Evolutionary conservation across 2,888 invertebrate genomes (phyloP).

Genomic region (Leptodirus hochenwartii): DNA sequence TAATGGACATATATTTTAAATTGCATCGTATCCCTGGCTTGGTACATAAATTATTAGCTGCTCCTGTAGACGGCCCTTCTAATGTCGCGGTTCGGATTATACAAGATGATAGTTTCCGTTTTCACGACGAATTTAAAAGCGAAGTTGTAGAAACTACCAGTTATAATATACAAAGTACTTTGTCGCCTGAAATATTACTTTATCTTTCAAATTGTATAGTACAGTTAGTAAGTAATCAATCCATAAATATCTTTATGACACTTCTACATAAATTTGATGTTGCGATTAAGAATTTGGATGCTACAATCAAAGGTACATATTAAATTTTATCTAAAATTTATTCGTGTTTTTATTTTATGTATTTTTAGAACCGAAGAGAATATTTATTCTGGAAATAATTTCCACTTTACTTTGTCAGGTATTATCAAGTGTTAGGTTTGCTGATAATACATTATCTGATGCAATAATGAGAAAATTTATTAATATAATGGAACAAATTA

Average conservation of each 20-base stretch:
- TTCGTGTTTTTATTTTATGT: background rate
- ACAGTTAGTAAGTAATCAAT: conserved; percentile 21
- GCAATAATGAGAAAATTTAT: conserved; percentile 20
- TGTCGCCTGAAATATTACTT: conserved; percentile 19
- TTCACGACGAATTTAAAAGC: too few species aligned
- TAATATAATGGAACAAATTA: conserved; percentile 18
- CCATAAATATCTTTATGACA: conserved; percentile 23
- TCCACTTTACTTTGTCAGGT: conserved; percentile 18
- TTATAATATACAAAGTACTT: too few species aligned
- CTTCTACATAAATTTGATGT: conserved; percentile 19
- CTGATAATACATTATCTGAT: conserved; percentile 20
- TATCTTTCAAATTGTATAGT: conserved; percentile 19
- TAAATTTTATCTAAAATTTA: background rate
- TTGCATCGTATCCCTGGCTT: too few species aligned
- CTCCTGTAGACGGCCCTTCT: too few species aligned
- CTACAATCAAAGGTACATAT: conserved; percentile 6
- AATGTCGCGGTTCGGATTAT: too few species aligned
- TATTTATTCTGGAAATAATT: conserved; percentile 20
- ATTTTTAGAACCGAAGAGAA: conserved; percentile 15
- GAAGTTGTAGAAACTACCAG: too few species aligned
- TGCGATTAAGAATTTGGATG: conserved; percentile 8
- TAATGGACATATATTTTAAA: too few species aligned
- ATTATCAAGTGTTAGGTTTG: conserved; percentile 20
- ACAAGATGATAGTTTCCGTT: too few species aligned
- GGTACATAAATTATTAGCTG: too few species aligned